Conservation (phyloP, 1,140 invertebrate species). For the Bactericera cockerelli region DNA sequence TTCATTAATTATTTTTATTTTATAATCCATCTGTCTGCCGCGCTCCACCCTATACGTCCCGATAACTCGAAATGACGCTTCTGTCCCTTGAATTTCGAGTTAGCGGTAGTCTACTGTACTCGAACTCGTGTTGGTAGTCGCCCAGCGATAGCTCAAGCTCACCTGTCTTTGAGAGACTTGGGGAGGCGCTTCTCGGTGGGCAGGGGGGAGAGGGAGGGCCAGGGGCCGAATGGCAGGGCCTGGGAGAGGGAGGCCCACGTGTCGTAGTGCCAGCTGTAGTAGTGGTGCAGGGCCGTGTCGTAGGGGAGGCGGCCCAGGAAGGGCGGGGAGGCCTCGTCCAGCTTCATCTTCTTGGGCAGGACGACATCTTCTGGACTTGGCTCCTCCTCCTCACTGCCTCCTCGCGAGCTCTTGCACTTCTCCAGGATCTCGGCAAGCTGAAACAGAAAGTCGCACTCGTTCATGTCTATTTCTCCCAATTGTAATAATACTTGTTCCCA, state of each 20-base stretch:
- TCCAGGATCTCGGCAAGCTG: background rate
- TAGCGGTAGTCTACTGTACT: too few species aligned
- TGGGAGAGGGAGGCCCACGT: constrained; percentile 17
- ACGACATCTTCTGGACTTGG: constrained; percentile 9
- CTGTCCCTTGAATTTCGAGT: too few species aligned
- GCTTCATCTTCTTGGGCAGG: constrained; percentile 18
- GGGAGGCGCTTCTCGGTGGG: constrained; percentile 11
- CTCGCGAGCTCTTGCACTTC: constrained; percentile 9
- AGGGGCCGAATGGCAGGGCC: constrained; percentile 16
- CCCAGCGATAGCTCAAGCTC: too few species aligned
- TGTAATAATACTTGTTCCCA: constrained; percentile 2
- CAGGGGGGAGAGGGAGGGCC: constrained; percentile 14
- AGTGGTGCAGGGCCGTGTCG: constrained; percentile 18
- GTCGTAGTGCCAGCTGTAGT: constrained; percentile 21
- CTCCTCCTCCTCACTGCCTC: constrained; percentile 13
- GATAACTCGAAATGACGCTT: too few species aligned
- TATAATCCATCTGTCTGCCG: too few species aligned
- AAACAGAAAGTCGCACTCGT: background rate
- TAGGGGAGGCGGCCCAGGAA: constrained; percentile 9
- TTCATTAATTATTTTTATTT: too few species aligned
- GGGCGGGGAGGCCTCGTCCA: constrained; percentile 16
- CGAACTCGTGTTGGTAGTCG: too few species aligned
- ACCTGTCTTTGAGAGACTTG: constrained; percentile 18
- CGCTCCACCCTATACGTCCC: too few species aligned
- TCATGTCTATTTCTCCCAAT: constrained; percentile 9